A percentile compares a stretch with the other conserved stretches of the same genome.
These are phyloP conservation scores for Drosophila percnosoma DNA, from an alignment of 2,888 invertebrate genomes.

Conservation along the genomic window DNA sequence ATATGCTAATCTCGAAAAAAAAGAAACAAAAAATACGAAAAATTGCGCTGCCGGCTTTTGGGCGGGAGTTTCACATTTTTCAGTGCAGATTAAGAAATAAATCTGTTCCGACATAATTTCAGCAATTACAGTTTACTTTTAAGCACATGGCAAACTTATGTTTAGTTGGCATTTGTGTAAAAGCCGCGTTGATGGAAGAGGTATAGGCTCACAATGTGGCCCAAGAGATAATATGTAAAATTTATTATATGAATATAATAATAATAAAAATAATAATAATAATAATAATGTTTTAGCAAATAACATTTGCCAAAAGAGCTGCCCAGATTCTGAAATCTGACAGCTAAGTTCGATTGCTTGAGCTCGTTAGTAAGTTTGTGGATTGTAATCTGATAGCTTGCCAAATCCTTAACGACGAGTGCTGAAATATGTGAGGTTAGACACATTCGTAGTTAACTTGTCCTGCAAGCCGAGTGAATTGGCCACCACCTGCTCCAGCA, in stretches of 20 bases:
- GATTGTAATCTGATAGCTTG: not conserved
- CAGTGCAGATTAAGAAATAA: conserved; percentile 11
- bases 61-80: not conserved
- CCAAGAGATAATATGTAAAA: not conserved
- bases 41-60: conserved; percentile 21
- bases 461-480: conserved; percentile 24
- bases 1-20: conserved; percentile 69
- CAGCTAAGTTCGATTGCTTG: not conserved
- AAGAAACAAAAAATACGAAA: not conserved
- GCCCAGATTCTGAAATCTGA: not conserved
- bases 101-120: conserved; percentile 14
- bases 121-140: not conserved
- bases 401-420: conserved; percentile 1
- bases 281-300: not conserved
- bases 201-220: not conserved
- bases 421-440: not conserved
- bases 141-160: not conserved
- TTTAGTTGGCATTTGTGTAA: not conserved
- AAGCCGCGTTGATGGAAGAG: not conserved
- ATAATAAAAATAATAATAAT: not conserved
- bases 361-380: not conserved
- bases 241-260: not conserved
- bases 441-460: conserved; percentile 13
- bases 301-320: not conserved
- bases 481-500: conserved; percentile 17